phyloP scores from a whole-genome alignment of 2,113 vertebrate genomes.

The Spea bombifrons region DNA sequence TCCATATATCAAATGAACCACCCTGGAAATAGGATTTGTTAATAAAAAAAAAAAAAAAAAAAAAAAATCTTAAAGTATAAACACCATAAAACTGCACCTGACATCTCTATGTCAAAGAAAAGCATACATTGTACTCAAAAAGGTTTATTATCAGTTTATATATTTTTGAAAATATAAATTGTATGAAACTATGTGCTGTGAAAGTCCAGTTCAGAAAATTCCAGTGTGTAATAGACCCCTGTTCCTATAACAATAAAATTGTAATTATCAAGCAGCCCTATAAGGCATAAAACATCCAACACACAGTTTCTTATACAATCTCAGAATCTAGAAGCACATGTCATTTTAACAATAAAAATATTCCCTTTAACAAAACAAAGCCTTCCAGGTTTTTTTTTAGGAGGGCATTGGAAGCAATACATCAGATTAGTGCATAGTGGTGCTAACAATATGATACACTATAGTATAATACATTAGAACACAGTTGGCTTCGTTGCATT shows the following conservation, averaged over 20 bases:
- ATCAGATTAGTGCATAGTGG: neutral
- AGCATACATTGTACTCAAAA: neutral
- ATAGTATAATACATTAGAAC: no score
- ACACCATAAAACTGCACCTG: no score
- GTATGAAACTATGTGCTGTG: conserved; percentile 71
- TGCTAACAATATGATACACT: no score
- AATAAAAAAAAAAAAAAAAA: no score
- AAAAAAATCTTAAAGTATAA: no score
- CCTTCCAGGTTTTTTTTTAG: no score
- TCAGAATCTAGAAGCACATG: neutral
- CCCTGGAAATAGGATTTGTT: no score
- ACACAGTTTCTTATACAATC: neutral
- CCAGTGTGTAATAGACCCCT: conserved; percentile 80
- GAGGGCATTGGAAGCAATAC: neutral
- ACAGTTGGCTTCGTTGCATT: no score
- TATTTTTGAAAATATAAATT: conserved; percentile 73
- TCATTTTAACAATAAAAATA: conserved; percentile 24
- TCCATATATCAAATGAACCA: no score
- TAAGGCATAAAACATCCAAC: neutral
- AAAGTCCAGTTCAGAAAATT: conserved; percentile 69
- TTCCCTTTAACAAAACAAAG: conserved; percentile 10
- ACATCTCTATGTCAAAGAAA: no score
- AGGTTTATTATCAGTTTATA: conserved; percentile 70
- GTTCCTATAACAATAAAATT: conserved; percentile 60
- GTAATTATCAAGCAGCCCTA: neutral